Evolutionary conservation across 2,113 vertebrate genomes (phyloP), one percentile per base, ranked within the genome.

Genomic region (Boulengeromyrus knoepffleri): DNA sequence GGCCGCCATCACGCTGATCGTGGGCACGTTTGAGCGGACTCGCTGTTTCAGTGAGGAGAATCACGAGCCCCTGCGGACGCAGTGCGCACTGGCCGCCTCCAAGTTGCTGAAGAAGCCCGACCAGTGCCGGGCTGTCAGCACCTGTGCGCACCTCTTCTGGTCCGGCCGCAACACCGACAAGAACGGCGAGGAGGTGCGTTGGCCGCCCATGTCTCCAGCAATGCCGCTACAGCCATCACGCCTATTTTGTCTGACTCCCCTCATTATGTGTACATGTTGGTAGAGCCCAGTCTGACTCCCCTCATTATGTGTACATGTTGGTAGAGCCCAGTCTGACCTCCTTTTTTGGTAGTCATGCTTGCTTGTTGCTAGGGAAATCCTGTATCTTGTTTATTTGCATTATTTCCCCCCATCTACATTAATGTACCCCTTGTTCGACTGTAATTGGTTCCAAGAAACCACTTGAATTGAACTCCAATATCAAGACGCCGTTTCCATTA

Each of bases 71-170:
- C 91, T 99, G 94, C 96, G 99, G 93, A 99, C 98, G 27, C 98
- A 99, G 94, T 99, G 99, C 86, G 99, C 98, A 0, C 94, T 99
- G 90, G 98, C 99, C 9, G 99, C 98, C 27, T 99, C 99, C 86
- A 99, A 99, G 85, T 96, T 99, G 74, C 96, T 99, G 90, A 99
- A 99, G 94, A 99, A 99, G 90, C 99, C 99, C 0, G 99, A 99
- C 93, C 99, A 99, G 91, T 99, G 99, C 92, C 94, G 99, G 52
- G 99, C 99, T 1, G 98, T 99, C 91, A 99, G 98, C 94, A 98
- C 98, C 92, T 99, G 98, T 9, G 97, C 99, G 3, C 99, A 99
- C 83, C 97, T 99, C 77, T 99, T 99, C 92, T 99, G 99, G 98
- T 99, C 99, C 1, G 97, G 98, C 1, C 96, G 97, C 92, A 99